phyloP scores from a whole-genome alignment of 1,140 invertebrate genomes.

The Tetramorium simillimum region DNA sequence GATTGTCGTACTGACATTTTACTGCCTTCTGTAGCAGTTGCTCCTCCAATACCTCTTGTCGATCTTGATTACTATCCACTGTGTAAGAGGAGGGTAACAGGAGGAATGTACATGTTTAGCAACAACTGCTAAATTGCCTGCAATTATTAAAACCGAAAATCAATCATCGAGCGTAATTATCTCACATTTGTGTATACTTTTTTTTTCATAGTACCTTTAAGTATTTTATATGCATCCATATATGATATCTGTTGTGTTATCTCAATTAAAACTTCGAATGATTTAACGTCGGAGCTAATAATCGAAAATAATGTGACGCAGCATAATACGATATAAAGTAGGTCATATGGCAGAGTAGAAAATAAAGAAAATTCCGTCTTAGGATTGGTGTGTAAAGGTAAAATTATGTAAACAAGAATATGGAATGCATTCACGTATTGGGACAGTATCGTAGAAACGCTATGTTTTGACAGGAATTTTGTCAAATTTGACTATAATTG shows the following conservation, averaged over 20 bases:
- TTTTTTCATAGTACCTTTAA: slow-evolving; percentile 55
- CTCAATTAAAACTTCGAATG: slow-evolving; percentile 57
- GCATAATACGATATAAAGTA: slow-evolving; percentile 70
- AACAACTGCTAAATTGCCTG: slow-evolving; percentile 64
- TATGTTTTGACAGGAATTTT: slow-evolving; percentile 70
- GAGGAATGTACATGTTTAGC: slow-evolving; percentile 65
- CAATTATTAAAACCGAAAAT: slow-evolving; percentile 60
- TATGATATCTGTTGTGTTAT: slow-evolving; percentile 58
- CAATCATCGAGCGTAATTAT: slow-evolving; percentile 65
- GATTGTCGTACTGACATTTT: slow-evolving; percentile 81
- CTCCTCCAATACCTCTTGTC: slow-evolving; percentile 70
- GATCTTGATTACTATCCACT: slow-evolving; percentile 58
- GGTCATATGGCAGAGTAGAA: slow-evolving; percentile 63
- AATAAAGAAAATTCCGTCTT: slow-evolving; percentile 70
- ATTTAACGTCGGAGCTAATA: slow-evolving; percentile 57
- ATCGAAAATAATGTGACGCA: slow-evolving; percentile 62
- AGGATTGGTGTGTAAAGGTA: slow-evolving; percentile 68
- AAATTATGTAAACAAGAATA: slow-evolving; percentile 66
- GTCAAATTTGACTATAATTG: slow-evolving; percentile 71
- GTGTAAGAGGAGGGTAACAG: slow-evolving; percentile 59
- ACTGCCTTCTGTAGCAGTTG: slow-evolving; percentile 73
- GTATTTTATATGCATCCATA: slow-evolving; percentile 65
- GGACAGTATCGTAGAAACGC: slow-evolving; percentile 59
- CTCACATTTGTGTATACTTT: slow-evolving; percentile 56
- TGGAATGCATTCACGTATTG: slow-evolving; percentile 59